Percentiles rank a stretch among this genome's conserved stretches.
These are phyloP conservation scores for Antheraea mylitta DNA, from an alignment of 1,140 invertebrate species.

Conservation along the genomic window DNA sequence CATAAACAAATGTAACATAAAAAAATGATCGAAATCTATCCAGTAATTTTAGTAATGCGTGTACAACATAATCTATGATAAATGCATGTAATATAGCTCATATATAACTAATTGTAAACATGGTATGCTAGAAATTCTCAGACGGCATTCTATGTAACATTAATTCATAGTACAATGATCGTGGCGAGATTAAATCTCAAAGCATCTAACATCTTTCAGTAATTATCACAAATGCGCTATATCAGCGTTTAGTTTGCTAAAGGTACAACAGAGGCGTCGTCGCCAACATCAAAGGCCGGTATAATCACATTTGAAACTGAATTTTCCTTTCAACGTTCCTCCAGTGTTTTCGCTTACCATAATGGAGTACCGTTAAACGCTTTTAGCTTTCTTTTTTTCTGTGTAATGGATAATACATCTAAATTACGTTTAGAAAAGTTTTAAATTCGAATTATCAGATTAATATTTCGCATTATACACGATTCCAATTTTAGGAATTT, in stretches of 20 bases:
- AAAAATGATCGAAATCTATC: no score
- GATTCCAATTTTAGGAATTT: background rate
- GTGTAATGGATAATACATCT: background rate
- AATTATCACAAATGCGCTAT: slow-evolving; percentile 8
- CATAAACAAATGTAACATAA: no score
- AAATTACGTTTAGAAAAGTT: background rate
- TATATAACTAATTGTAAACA: no score
- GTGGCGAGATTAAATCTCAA: background rate
- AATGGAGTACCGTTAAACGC: slow-evolving; percentile 9
- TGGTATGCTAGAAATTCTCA: background rate
- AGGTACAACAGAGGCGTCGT: background rate
- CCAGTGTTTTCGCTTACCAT: slow-evolving; percentile 8
- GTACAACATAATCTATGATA: no score
- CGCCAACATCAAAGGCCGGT: slow-evolving; percentile 18
- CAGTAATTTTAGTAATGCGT: no score
- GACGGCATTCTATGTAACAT: background rate
- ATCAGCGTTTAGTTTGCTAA: slow-evolving; percentile 11
- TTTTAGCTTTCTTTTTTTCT: background rate
- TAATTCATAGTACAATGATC: background rate
- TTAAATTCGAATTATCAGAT: background rate
- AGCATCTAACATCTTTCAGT: slow-evolving; percentile 2
- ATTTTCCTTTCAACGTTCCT: slow-evolving; percentile 14
- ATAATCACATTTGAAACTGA: slow-evolving; percentile 24
- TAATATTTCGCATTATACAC: background rate
- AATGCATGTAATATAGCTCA: no score